These are phyloP conservation scores for Bombus fervidus DNA, from an alignment of 1,140 invertebrate species.

Conservation along the genomic window DNA sequence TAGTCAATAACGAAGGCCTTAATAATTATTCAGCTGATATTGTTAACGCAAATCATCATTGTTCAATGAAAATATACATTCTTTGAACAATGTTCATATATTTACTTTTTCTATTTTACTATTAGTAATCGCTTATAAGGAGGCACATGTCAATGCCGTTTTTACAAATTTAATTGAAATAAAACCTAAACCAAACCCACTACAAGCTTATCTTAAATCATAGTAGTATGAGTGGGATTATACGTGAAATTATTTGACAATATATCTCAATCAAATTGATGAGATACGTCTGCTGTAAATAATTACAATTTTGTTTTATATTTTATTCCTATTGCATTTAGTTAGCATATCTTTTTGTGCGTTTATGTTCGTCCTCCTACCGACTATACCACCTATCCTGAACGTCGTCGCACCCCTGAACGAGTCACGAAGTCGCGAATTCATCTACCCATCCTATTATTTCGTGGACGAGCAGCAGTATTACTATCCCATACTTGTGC, in stretches of 20 bases:
- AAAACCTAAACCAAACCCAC: too few species aligned
- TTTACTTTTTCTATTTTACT: background rate
- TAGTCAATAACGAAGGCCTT: background rate
- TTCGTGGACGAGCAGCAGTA: slow-evolving; percentile 3
- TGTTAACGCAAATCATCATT: background rate
- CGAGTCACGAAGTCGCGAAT: background rate
- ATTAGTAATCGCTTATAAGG: background rate
- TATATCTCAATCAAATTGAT: background rate
- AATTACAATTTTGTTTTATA: background rate
- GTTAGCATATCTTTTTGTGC: background rate
- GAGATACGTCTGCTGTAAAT: background rate
- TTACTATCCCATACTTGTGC: background rate
- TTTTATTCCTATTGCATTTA: background rate
- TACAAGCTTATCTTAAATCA: too few species aligned
- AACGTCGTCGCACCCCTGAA: background rate
- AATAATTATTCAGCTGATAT: background rate
- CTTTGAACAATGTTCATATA: background rate
- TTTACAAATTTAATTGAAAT: too few species aligned
- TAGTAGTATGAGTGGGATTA: too few species aligned
- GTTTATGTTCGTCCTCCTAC: background rate
- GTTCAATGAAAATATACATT: too few species aligned
- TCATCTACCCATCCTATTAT: slow-evolving; percentile 3
- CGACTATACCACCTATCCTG: background rate
- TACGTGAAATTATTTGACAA: too few species aligned
- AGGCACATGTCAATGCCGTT: too few species aligned